Conservation (phyloP, 2,888 invertebrate genomes). For the Marasmarcha lunaedactyla region DNA sequence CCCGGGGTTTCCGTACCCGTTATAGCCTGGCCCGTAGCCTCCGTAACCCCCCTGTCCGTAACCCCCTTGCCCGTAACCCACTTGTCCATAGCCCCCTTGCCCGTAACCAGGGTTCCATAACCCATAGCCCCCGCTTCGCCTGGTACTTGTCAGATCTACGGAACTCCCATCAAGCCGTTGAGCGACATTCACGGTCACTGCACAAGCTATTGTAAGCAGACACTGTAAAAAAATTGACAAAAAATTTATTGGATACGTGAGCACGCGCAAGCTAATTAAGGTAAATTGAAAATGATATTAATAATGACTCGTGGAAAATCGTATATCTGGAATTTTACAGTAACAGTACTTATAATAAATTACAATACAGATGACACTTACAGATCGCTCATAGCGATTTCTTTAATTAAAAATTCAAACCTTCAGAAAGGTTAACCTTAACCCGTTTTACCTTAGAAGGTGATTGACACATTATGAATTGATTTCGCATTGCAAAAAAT, state of each 20-base stretch:
- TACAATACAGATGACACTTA: too few relatives aligned
- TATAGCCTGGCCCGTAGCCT: slow-evolving; percentile 15
- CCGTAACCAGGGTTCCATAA: slow-evolving; percentile 33
- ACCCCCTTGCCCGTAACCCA: slow-evolving; percentile 10
- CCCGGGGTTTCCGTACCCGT: slow-evolving; percentile 4
- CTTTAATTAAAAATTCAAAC: too few relatives aligned
- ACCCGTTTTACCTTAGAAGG: too few relatives aligned
- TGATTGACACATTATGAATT: too few relatives aligned
- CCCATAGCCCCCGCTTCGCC: slow-evolving; percentile 46
- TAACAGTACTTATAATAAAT: too few relatives aligned
- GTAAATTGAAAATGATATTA: too few relatives aligned
- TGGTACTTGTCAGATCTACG: slow-evolving; percentile 28
- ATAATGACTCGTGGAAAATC: too few relatives aligned
- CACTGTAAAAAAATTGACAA: slow-evolving; percentile 28
- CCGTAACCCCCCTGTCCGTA: slow-evolving; percentile 11
- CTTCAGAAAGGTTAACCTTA: too few relatives aligned
- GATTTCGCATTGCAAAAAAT: too few relatives aligned
- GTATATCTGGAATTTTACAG: too few relatives aligned
- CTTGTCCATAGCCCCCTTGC: slow-evolving; percentile 15
- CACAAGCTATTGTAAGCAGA: slow-evolving; percentile 35
- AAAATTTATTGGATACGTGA: not conserved
- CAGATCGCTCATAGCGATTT: too few relatives aligned
- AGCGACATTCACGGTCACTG: slow-evolving; percentile 30
- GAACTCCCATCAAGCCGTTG: slow-evolving; percentile 34
- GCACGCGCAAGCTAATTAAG: too few relatives aligned